phyloP scores from a whole-genome alignment of 2,113 vertebrate genomes.

The Heloderma charlesbogerti region DNA sequence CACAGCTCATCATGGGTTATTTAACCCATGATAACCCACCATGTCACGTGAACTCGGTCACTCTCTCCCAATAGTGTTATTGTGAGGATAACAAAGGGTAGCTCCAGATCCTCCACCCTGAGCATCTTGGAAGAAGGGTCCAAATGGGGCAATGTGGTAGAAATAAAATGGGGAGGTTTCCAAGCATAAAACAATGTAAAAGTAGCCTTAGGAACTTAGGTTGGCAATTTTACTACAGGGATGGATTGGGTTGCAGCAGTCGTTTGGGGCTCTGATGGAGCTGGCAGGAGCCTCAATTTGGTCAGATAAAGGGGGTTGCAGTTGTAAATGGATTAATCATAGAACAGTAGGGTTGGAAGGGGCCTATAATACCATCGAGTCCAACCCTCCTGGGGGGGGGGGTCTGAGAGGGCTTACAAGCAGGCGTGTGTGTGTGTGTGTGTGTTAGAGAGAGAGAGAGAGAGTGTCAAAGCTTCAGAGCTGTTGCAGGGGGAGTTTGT shows the following conservation, averaged over 20 bases:
- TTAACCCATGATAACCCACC: too few relatives aligned
- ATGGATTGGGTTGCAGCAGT: neutral
- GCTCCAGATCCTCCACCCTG: neutral
- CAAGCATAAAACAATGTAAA: neutral
- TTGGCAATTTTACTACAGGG: neutral
- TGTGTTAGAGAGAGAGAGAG: too few relatives aligned
- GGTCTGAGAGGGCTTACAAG: neutral
- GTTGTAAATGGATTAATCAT: neutral
- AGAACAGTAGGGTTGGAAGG: too few relatives aligned
- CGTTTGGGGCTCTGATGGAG: neutral
- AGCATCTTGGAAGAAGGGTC: neutral
- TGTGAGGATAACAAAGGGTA: neutral
- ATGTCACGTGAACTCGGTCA: neutral
- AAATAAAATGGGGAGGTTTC: neutral
- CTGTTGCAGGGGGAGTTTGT: neutral
- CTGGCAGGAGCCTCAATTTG: neutral
- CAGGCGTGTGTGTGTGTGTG: too few relatives aligned
- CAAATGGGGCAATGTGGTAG: too few relatives aligned
- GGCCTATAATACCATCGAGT: too few relatives aligned
- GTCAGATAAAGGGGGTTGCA: neutral
- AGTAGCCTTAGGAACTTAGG: neutral
- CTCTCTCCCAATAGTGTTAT: neutral
- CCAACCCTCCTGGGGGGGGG: too few relatives aligned
- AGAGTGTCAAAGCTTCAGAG: too few relatives aligned
- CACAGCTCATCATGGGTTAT: too few relatives aligned